Base-by-base conservation (phyloP, 2,888 invertebrate species). In the Melolontha melolontha region DNA sequence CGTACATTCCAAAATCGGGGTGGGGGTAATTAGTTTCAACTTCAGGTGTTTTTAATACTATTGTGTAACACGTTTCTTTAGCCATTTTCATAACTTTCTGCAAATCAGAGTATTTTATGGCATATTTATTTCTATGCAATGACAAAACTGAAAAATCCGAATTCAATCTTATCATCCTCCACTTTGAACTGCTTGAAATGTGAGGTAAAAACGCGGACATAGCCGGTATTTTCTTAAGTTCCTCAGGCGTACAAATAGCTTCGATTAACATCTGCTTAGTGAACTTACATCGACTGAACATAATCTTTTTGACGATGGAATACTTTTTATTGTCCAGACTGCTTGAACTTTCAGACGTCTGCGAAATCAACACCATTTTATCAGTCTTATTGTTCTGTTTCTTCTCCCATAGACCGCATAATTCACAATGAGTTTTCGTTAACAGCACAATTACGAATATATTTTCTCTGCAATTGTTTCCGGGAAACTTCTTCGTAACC, bases 111-210 rank as follows among this genome's bases (percentile, higher is more conserved):
- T 84, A 85, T 78, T 85, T 87, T 0, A 88, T 87, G 65, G 86
- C 86, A 75, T 86, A 87, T 0, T 86, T 84, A 75, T 82, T 84
- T 49, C 81, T 82, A 67, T 80, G 81, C 75, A 89, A 86, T 63
- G 84, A 81, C 54, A 89, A 82, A 76, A 86, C 86, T 14, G 78
- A 79, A 76, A 89, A 88, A 77, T 86, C 86, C 66, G 86, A 83
- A 80, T 86, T 86, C 44, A 88, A 72, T 49, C 81, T 85, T 80
- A 88, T 84, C 68, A 88, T 81, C 73, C 87, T 86, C 89, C 89
- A 89, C 44, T 62, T 57, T 5, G 59, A 63, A 55, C 39, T 44
- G 7, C 44, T 47, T 12, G 57, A 51, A 16, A 71, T 66, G 7
- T 55, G 40, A 2, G 73, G 73, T 17, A 73, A 57, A 11, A 59